Base-by-base conservation (phyloP, 2,113 vertebrate species). In the Gobiocypris rarus region DNA sequence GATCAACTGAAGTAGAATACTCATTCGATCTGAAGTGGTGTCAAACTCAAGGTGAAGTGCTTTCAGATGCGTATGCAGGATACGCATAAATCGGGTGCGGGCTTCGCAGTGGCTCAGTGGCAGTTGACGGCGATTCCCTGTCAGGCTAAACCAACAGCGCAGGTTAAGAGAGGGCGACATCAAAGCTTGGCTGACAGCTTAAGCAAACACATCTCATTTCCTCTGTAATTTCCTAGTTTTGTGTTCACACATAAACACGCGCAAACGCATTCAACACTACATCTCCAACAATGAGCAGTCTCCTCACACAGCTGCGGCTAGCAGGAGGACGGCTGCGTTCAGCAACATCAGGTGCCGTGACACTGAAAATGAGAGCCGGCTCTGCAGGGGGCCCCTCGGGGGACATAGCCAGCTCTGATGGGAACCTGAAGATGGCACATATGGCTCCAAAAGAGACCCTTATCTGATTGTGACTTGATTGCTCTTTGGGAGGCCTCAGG, bases 121-220 rank as follows among this genome's bases (percentile, higher is more conserved):
- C 58, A 28, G 43, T 50, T 34, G 59, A 28, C 38, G 65, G 43
- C 5, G 9, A 28, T 81, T 67, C 26, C 26, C 17, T 17, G 8
- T 81, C 78, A 61, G 14, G 19, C 56, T 67, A 34, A 81, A 67
- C 43, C 59, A 81, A 52, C 61, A 34, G 59, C 17, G 5, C 26
- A 50, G 41, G 61, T 67, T 67, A 81, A 81, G 61, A 81, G 61
- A 67, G 43, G 58, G 26, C 61, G 31, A 34, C 59, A 48, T 70
- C 24, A 82, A 82, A 56, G 79, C 48, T 19, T 14, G 4, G 24
- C 26, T 56, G 48, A 82, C 9, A 9, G 22, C 48, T 82, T 54
- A 82, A 54, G 22, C 79, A 70, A 82, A 82, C 63, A 82, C 41
- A 50, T 48, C 41, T 70, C 19, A 24, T 70, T 81, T 81, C 63